These are phyloP conservation scores for Natator depressus DNA, from an alignment of 2,113 vertebrate species.

Conservation along the genomic window DNA sequence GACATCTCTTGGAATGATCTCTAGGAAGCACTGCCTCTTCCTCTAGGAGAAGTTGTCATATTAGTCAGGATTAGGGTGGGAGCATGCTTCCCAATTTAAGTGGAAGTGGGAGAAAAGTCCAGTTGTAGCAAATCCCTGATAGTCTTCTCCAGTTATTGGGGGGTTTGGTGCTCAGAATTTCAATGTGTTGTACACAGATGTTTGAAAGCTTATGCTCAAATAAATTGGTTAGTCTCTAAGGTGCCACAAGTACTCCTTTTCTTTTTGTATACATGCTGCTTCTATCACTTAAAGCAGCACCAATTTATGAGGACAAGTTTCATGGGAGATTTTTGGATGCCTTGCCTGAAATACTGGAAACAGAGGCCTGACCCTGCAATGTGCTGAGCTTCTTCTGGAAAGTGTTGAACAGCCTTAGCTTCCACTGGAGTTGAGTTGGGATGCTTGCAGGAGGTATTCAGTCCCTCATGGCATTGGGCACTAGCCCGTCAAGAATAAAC, in stretches of 20 bases:
- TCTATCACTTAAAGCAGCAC: neutral
- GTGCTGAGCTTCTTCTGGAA: neutral
- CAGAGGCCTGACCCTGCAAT: neutral
- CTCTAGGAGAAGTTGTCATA: neutral
- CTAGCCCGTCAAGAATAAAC: neutral
- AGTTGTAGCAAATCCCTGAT: neutral
- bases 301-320: neutral
- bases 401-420: neutral
- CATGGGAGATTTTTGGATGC: neutral
- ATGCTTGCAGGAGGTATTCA: accelerated
- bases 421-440: neutral
- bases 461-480: neutral
- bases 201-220: too few relatives aligned
- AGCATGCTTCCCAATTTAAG: neutral
- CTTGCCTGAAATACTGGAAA: neutral
- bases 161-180: neutral
- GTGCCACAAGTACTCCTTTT: too few relatives aligned
- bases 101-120: neutral
- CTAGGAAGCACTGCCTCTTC: neutral
- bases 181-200: neutral
- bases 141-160: neutral
- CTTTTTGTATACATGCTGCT: neutral
- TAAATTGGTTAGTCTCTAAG: too few relatives aligned
- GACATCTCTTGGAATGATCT: neutral
- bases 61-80: neutral